Evolutionary conservation across 37 sponge, comb jelly and placozoan species (phyloP), one percentile per base, ranked within the genome.

Genomic region (Cliona cf. orientalis): DNA sequence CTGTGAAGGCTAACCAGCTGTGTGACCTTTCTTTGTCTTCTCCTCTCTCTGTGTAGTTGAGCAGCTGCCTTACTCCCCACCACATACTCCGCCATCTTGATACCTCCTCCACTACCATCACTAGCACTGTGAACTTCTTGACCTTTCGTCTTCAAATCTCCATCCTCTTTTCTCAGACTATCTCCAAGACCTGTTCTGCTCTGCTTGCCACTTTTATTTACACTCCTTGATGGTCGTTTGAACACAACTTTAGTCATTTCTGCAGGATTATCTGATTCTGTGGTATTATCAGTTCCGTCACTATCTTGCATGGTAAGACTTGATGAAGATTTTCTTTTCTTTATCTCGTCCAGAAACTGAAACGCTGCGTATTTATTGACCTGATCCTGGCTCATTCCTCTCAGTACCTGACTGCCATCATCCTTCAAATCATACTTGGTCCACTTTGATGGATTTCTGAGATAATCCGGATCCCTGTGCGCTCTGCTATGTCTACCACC

Each of bases 341-440:
- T 66, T 17, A 76, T 26, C 37, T 88, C 76, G 11, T 68, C 58
- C 46, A 89, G 66, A 34, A 89, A 83, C 67, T 78, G 64, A 73
- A 79, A 71, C 3, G 90, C 90, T 56, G 69, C 85, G 42, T 39
- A 40, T 21, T 40, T 89, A 39, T 89, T 89, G 6, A 79, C 22
- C 66, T 89, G 74, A 11, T 84, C 90, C 4, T 63, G 86, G 23
- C 45, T 72, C 69, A 83, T 57, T 5, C 79, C 86, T 6, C 31
- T 55, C 45, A 73, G 55, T 40, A 61, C 70, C 17, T 84, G 55
- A 14, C 80, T 59, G 0, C 74, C 73, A 57, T 89, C 90, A 42
- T 83, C 86, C 12, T 39, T 57, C 4, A 89, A 66, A 68, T 84
- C 74, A 44, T 89, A 89, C 74, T 79, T 89, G 23, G 66, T 79